Conservation (phyloP, 1,140 invertebrate genomes). For the Leptonema lineaticorne region DNA sequence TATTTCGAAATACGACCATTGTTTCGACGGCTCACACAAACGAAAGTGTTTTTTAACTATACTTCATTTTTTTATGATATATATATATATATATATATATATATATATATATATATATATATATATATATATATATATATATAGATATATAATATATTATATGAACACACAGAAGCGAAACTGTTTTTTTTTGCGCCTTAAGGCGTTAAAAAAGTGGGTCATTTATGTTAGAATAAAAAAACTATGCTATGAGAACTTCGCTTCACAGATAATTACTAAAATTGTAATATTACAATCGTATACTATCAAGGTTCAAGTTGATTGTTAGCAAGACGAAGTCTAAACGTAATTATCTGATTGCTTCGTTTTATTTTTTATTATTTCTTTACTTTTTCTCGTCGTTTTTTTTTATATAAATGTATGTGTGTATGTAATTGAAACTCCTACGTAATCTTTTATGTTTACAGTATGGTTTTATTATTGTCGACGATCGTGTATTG, state of each 20-base stretch:
- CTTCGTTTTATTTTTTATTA: not conserved
- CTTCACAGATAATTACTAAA: not conserved
- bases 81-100: not conserved
- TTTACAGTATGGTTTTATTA: not conserved
- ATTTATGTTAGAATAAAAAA: no score
- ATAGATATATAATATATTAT: not conserved
- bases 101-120: not conserved
- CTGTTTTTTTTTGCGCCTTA: not conserved
- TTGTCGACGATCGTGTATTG: slow-evolving; percentile 6
- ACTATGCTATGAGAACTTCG: slow-evolving; percentile 9
- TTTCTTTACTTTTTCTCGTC: not conserved
- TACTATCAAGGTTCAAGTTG: not conserved
- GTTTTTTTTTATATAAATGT: not conserved
- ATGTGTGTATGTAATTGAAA: no score
- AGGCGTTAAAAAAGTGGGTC: slow-evolving; percentile 18
- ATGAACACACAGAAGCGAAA: no score
- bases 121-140: not conserved
- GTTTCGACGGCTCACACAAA: no score
- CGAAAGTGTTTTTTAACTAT: no score
- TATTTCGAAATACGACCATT: no score
- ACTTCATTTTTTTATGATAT: no score
- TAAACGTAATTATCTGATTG: slow-evolving; percentile 7
- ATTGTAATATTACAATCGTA: not conserved
- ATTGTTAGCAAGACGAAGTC: not conserved
- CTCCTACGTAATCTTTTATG: slow-evolving; percentile 4